Base-by-base conservation (phyloP, 2,113 vertebrate species). In the Oreochromis niloticus region DNA sequence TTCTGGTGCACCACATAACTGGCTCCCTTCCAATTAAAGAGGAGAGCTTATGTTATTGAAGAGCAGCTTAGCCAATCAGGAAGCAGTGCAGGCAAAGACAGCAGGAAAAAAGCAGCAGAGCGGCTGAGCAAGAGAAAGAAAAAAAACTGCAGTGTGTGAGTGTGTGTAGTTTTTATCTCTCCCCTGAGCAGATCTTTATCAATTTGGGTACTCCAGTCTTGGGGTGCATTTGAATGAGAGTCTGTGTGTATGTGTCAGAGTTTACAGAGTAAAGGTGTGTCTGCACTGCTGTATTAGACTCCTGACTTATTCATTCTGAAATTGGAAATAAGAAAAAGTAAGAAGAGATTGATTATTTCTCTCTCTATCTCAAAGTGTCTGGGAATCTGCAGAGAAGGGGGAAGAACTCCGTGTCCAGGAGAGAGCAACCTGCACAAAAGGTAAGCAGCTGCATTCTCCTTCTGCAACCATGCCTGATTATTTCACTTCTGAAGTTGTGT, bases 31-130 rank as follows among this genome's bases (percentile, higher is more conserved):
- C 95, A 95, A 95, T 95, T 96, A 96, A 95, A 96, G 91, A 92
- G 88, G 92, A 95, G 94, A 93, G 94, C 90, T 94, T 95, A 95
- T 96, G 94, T 96, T 96, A 96, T 93, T 95, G 96, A 96, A 95
- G 90, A 94, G 94, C 90, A 73, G 91, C 88, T 84, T 22, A 92
- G 93, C 96, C 96, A 96, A 96, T 96, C 93, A 93, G 93, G 86
- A 93, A 78, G 75, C 91, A 90, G 95, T 89, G 88, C 93, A 93
- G 92, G 92, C 85, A 93, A 90, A 94, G 90, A 87, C 89, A 89
- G 91, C 93, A 94, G 87, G 79, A 89, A 90, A 92, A 93, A 95
- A 93, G 90, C 94, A 93, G 91, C 89, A 89, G 89, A 91, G 93
- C 90, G 93, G 95, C 93, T 95, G 92, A 92, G 95, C 92, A 94